Evolutionary conservation across 2,797 vertebrate species (phyloP).

Genomic region (Melanitta fusca): DNA sequence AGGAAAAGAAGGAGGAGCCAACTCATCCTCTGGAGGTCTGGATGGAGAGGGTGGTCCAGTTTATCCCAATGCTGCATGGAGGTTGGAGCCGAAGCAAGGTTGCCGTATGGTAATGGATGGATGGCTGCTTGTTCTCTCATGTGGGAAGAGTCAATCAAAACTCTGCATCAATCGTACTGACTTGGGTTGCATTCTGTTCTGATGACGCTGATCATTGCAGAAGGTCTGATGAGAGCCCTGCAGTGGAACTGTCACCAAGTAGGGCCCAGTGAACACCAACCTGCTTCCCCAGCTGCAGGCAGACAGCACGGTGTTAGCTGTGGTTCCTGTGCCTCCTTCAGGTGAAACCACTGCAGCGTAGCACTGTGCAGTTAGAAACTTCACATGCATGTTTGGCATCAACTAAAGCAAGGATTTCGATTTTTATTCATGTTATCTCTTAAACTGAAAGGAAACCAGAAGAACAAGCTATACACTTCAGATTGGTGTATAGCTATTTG

Average conservation of each 20-base stretch:
- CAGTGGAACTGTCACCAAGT: not conserved
- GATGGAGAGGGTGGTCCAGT: not conserved
- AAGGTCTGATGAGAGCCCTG: not conserved
- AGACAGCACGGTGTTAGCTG: not conserved
- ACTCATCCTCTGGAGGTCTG: not conserved
- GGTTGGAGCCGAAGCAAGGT: rapidly evolving
- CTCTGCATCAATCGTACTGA: not conserved
- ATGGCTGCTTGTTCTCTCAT: not conserved
- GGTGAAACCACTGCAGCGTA: not conserved
- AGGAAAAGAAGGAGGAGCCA: not conserved
- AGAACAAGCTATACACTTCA: not conserved
- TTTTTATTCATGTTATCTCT: not conserved
- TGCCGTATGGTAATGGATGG: rapidly evolving
- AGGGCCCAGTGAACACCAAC: not conserved
- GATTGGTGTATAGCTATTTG: not conserved
- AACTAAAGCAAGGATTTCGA: not conserved
- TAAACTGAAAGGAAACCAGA: conserved; percentile 17
- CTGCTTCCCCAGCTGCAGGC: not conserved
- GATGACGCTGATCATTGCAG: not conserved
- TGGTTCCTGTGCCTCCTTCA: not conserved
- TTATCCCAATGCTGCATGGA: not conserved
- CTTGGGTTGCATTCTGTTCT: not conserved
- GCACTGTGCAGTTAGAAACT: not conserved
- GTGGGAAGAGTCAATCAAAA: not conserved
- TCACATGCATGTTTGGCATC: not conserved